Conservation (phyloP, 2,797 vertebrate species). For the Cirrhinus mrigala region DNA sequence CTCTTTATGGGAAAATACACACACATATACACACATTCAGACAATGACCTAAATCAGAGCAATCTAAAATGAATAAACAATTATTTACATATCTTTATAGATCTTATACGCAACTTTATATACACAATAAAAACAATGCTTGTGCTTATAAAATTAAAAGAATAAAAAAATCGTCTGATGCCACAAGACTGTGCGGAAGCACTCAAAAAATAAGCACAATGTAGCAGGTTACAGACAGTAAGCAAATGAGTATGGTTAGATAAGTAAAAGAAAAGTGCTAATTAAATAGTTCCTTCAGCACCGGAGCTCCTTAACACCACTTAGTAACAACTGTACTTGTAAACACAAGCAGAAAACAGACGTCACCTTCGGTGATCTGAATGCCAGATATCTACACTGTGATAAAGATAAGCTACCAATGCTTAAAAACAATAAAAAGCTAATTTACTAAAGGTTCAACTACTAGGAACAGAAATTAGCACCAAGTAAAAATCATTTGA, state of each 20-base stretch:
- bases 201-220: constrained; percentile 13
- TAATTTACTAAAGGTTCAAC: background rate
- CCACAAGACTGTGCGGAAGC: constrained; percentile 14
- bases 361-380: background rate
- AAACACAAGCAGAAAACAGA: constrained; percentile 1
- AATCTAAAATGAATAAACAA: constrained; percentile 66
- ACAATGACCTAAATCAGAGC: constrained; percentile 63
- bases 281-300: constrained; percentile 19
- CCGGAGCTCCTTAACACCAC: background rate
- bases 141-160: constrained; percentile 50
- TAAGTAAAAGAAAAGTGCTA: constrained; percentile 1
- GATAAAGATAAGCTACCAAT: background rate
- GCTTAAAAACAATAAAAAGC: background rate
- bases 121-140: constrained; percentile 64
- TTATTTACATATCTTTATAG: constrained; percentile 70
- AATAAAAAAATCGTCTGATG: background rate
- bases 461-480: constrained; percentile 28
- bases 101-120: constrained; percentile 52
- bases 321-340: background rate
- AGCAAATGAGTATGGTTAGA: background rate
- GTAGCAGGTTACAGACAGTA: background rate
- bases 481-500: constrained; percentile 25
- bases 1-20: constrained; percentile 36
- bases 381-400: constrained; percentile 13
- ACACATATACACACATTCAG: constrained; percentile 12